Evolutionary conservation across 2,797 vertebrate species (phyloP).

Genomic region (Cyclopterus lumpus): DNA sequence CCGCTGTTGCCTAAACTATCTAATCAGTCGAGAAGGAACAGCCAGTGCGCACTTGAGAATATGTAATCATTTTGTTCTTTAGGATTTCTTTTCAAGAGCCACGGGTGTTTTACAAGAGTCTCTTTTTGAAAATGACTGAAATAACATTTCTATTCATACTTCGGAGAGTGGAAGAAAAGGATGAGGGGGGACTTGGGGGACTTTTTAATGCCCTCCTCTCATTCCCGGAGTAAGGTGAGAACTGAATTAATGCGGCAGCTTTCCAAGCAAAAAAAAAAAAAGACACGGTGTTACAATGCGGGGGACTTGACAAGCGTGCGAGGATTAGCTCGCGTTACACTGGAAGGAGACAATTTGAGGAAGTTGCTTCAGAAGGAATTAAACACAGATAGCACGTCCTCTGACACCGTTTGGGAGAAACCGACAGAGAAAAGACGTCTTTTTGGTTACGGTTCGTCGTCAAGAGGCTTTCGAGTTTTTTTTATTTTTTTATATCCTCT

Average conservation of each 20-base stretch:
- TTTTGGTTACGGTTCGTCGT: neutral
- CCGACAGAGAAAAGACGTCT: neutral
- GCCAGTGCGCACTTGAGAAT: slow-evolving; percentile 43
- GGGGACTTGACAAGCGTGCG: slow-evolving; percentile 59
- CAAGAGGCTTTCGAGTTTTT: too few relatives aligned
- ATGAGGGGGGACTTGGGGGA: slow-evolving; percentile 45
- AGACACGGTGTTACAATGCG: slow-evolving; percentile 59
- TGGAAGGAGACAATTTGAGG: slow-evolving; percentile 52
- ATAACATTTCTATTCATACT: slow-evolving; percentile 62
- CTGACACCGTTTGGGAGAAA: slow-evolving; percentile 18
- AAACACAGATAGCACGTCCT: slow-evolving; percentile 46
- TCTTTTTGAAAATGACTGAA: slow-evolving; percentile 53
- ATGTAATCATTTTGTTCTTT: slow-evolving; percentile 54
- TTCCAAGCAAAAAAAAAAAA: slow-evolving; percentile 52
- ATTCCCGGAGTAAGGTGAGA: slow-evolving; percentile 66
- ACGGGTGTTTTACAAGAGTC: slow-evolving; percentile 27
- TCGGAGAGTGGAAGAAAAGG: slow-evolving; percentile 58
- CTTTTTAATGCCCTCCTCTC: slow-evolving; percentile 60
- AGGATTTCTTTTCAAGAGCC: slow-evolving; percentile 41
- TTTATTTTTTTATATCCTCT: neutral
- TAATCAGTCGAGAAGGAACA: slow-evolving; percentile 51
- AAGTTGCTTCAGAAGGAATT: slow-evolving; percentile 62
- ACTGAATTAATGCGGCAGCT: slow-evolving; percentile 70
- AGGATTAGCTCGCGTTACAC: slow-evolving; percentile 68
- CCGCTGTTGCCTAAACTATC: slow-evolving; percentile 50